These are phyloP conservation scores for Conops quadrifasciatus DNA, from an alignment of 2,888 invertebrate genomes.

Conservation along the genomic window DNA sequence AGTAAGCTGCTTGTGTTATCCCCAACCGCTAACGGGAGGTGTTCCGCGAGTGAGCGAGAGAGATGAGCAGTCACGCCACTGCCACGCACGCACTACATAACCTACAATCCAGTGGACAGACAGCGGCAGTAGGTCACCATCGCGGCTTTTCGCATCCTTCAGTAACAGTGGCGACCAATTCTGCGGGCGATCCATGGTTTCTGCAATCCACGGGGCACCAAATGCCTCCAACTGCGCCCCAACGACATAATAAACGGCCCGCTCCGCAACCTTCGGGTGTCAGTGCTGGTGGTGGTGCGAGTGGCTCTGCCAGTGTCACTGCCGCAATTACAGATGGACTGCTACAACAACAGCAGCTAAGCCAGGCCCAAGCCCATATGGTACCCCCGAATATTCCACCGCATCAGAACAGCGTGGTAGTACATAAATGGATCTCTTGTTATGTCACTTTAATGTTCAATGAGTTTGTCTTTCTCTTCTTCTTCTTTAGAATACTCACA, in stretches of 20 bases:
- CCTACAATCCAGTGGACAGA: slow-evolving; percentile 62
- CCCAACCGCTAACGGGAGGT: slow-evolving; percentile 26
- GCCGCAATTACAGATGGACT: slow-evolving; percentile 24
- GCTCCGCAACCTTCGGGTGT: slow-evolving; percentile 61
- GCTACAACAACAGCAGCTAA: slow-evolving; percentile 61
- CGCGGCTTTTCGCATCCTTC: slow-evolving; percentile 66
- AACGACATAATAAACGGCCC: slow-evolving; percentile 66
- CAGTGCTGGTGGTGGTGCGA: slow-evolving; percentile 39
- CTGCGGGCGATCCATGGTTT: slow-evolving; percentile 66
- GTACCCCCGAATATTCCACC: slow-evolving; percentile 64
- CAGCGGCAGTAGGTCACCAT: slow-evolving; percentile 64
- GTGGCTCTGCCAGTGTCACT: slow-evolving; percentile 35
- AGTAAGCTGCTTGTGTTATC: slow-evolving; percentile 38
- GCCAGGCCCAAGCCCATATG: slow-evolving; percentile 64
- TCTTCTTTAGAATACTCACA: slow-evolving; percentile 55
- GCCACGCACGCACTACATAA: slow-evolving; percentile 58
- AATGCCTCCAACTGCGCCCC: slow-evolving; percentile 66
- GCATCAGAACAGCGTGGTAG: slow-evolving; percentile 61
- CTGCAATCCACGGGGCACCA: slow-evolving; percentile 65
- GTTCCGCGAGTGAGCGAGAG: slow-evolving; percentile 42
- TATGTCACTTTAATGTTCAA: slow-evolving; percentile 4
- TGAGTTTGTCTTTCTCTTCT: slow-evolving; percentile 38
- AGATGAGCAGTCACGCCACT: slow-evolving; percentile 66
- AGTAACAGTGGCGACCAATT: slow-evolving; percentile 58
- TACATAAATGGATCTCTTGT: slow-evolving; percentile 15